phyloP scores from a whole-genome alignment of 2,888 invertebrate genomes.

The Erebia ligea region DNA sequence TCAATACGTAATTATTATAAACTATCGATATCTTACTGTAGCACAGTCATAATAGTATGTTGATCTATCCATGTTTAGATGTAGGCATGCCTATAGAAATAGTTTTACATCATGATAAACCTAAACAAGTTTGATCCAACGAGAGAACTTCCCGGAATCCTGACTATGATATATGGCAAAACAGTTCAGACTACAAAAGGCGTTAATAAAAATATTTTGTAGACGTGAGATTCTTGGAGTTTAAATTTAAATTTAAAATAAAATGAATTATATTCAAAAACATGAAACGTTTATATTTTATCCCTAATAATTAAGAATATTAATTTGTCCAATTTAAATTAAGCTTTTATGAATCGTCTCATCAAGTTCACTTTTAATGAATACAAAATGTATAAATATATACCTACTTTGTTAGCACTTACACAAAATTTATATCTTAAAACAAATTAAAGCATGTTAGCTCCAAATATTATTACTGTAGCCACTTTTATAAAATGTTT shows the following conservation, averaged over 20 bases:
- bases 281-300: slow-evolving; percentile 1
- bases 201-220: slow-evolving; percentile 17
- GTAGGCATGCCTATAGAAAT: slow-evolving; percentile 22
- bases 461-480: slow-evolving; percentile 9
- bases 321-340: slow-evolving; percentile 26
- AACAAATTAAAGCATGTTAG: slow-evolving; percentile 17
- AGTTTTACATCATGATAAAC: slow-evolving; percentile 29
- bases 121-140: slow-evolving; percentile 21
- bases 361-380: slow-evolving; percentile 15
- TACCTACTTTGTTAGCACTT: slow-evolving; percentile 8
- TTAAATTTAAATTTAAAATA: neutral
- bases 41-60: slow-evolving; percentile 24
- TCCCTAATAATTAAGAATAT: slow-evolving; percentile 19
- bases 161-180: slow-evolving; percentile 11
- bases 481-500: slow-evolving; percentile 2
- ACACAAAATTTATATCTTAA: slow-evolving; percentile 13
- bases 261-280: neutral
- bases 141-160: slow-evolving; percentile 26
- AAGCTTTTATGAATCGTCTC: slow-evolving; percentile 12
- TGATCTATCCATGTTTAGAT: slow-evolving; percentile 24
- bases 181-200: slow-evolving; percentile 20
- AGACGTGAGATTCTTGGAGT: slow-evolving; percentile 4
- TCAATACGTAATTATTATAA: slow-evolving; percentile 29
- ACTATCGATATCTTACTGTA: slow-evolving; percentile 25
- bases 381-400: neutral